phyloP scores from a whole-genome alignment of 2,113 vertebrate genomes.

The Calidris pygmaea region DNA sequence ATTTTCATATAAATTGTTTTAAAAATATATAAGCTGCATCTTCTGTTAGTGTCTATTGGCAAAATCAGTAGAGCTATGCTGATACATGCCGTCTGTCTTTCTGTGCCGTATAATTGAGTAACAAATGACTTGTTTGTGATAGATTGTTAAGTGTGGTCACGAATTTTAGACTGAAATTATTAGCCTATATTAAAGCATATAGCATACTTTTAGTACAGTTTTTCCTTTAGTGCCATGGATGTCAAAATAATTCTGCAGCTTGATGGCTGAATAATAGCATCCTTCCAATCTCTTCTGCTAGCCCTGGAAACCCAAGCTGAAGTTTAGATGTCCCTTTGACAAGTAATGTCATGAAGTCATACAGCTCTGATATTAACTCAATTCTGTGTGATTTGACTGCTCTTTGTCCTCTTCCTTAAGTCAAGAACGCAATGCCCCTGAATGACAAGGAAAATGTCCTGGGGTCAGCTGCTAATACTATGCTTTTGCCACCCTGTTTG shows the following conservation, averaged over 20 bases:
- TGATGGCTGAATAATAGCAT: neutral
- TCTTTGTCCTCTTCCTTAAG: neutral
- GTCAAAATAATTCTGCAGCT: neutral
- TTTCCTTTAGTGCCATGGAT: neutral
- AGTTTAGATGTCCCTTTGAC: neutral
- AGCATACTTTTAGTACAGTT: neutral
- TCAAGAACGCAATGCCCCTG: neutral
- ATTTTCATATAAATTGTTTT: neutral
- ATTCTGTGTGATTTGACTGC: neutral
- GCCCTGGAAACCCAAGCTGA: neutral
- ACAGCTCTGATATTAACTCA: neutral
- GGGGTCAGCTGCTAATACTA: neutral
- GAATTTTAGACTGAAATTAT: neutral
- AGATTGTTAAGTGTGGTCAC: neutral
- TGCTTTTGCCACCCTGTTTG: neutral
- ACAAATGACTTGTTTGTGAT: neutral
- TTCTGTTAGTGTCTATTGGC: neutral
- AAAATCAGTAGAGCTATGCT: neutral
- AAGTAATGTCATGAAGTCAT: neutral
- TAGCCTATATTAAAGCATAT: neutral
- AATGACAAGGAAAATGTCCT: neutral
- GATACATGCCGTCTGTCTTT: neutral
- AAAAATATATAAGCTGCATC: neutral
- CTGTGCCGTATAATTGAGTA: neutral
- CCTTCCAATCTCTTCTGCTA: neutral